Base-by-base conservation (phyloP, 1,140 invertebrate species). In the Drosophila littoralis region DNA sequence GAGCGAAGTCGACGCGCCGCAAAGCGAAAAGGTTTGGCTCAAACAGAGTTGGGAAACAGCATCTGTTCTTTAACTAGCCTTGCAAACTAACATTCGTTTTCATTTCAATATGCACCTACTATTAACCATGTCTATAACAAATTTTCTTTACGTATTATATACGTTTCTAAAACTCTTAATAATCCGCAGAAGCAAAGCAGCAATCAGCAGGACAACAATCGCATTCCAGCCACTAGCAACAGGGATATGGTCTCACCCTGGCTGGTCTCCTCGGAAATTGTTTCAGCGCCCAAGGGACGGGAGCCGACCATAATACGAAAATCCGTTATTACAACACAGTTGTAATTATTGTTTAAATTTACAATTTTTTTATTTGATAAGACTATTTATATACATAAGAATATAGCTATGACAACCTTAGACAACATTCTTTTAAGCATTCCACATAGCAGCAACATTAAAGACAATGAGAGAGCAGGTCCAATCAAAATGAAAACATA, bases 311-410 rank as follows among this genome's bases (percentile, higher is more conserved):
- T 96, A 65, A 95, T 96, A 60, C 94, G 96, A 75, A 97, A 97
- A 93, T 96, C 96, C 67, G 96, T 97, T 78, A 97, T 97, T 73
- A 97, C 96, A 70, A 97, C 96, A 70, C 96, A 97, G 91, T 94
- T 97, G 77, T 97, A 94, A 93, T 83, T 90, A 81, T 89, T 90
- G 82, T 90, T 84, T 83, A 83, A 70, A 45, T 48, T 45, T 58
- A 48, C 50, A 12, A 48, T 42, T 65, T 72, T 75, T 79, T 70
- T 54, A 70, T 51, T 43, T 73, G 7, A 6, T 86, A 86, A 88
- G 82, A 80, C 61, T 85, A 88, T 83, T 90, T 90, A 89, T 89
- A 79, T 80, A 81, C 35, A 54, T 50, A 61, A 54, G 66, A 58
- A 32, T 50, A 43, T 85, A 79, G 81, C 68, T 88, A 82, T 72